Conservation (phyloP, 1,140 invertebrate genomes). For the Psilanteris sp. region DNA sequence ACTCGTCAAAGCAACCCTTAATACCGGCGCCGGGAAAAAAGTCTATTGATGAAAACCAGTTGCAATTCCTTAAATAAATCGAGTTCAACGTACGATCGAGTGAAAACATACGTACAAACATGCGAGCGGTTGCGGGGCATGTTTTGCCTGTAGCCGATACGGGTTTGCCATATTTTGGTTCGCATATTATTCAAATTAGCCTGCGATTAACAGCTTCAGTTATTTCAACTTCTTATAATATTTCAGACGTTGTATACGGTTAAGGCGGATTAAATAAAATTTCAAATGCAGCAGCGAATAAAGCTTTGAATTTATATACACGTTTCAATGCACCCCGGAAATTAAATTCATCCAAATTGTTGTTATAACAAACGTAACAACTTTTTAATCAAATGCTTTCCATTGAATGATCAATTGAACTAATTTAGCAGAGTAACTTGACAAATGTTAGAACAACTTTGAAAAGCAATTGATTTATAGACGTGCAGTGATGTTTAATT, state of each 20-base stretch:
- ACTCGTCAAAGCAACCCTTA: slow-evolving; percentile 36
- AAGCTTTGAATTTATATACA: too few relatives aligned
- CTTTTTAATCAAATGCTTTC: too few relatives aligned
- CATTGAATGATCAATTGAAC: too few relatives aligned
- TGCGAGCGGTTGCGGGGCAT: neutral
- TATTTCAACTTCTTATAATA: slow-evolving; percentile 1
- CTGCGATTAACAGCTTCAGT: slow-evolving; percentile 3
- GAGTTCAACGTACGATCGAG: slow-evolving; percentile 30
- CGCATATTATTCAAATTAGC: slow-evolving; percentile 29
- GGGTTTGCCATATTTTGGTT: slow-evolving; percentile 14
- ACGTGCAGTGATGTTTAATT: too few relatives aligned
- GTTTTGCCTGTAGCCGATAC: slow-evolving; percentile 8
- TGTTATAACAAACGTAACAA: too few relatives aligned
- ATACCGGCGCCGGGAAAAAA: slow-evolving; percentile 11
- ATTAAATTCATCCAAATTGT: too few relatives aligned
- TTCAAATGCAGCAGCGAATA: too few relatives aligned
- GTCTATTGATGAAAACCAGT: slow-evolving; percentile 44
- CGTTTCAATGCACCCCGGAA: too few relatives aligned
- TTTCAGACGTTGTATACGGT: neutral
- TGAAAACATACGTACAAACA: slow-evolving; percentile 3
- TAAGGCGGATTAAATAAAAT: too few relatives aligned
- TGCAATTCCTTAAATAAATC: slow-evolving; percentile 29
- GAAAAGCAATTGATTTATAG: too few relatives aligned
- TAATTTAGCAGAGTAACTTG: too few relatives aligned
- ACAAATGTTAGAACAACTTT: too few relatives aligned